These are phyloP conservation scores for Macropus fuliginosus DNA, from an alignment of 2,797 vertebrate species.

Conservation along the genomic window DNA sequence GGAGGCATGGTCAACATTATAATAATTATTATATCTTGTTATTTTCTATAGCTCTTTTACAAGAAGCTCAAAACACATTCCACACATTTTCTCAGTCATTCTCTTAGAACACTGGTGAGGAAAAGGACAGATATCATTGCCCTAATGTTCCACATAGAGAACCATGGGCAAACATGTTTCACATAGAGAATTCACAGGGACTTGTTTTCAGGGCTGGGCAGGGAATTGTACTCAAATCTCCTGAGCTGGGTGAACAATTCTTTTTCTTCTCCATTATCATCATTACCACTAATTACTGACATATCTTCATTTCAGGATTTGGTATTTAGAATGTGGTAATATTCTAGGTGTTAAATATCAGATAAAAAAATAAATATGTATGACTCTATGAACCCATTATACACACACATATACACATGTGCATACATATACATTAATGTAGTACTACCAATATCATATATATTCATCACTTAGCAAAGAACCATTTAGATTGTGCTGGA, in stretches of 20 bases:
- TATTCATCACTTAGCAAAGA: neutral
- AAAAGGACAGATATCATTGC: neutral
- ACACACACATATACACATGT: neutral
- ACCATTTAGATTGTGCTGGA: neutral
- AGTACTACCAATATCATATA: neutral
- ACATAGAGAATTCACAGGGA: neutral
- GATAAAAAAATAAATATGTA: neutral
- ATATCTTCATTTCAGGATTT: neutral
- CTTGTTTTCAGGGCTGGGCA: neutral
- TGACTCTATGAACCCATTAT: neutral
- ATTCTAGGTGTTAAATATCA: neutral
- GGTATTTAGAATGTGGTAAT: neutral
- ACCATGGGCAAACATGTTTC: too few relatives aligned
- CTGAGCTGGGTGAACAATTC: neutral
- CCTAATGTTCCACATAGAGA: neutral
- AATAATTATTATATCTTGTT: constrained; percentile 56
- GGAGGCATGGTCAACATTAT: constrained; percentile 57
- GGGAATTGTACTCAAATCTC: neutral
- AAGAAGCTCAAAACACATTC: constrained; percentile 18
- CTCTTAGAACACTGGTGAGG: neutral
- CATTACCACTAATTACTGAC: neutral
- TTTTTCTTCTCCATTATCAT: neutral
- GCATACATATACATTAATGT: neutral
- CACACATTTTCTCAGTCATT: constrained; percentile 37
- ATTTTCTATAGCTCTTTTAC: constrained; percentile 49